phyloP scores from a whole-genome alignment of 2,888 invertebrate species.

The Spialia ferax region DNA sequence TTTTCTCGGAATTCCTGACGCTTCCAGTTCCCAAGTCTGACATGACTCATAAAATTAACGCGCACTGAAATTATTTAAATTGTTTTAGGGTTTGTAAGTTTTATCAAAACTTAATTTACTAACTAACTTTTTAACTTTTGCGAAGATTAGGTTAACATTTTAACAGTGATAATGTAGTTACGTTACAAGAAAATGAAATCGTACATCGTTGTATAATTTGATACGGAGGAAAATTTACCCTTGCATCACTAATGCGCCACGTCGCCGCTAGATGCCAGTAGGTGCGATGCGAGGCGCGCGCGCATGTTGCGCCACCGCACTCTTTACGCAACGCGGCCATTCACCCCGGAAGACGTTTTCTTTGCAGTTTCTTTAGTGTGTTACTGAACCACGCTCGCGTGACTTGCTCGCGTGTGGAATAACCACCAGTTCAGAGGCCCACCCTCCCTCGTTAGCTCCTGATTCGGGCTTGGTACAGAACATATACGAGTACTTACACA shows the following conservation, averaged over 20 bases:
- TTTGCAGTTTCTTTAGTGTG: conserved; percentile 83
- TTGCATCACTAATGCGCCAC: conserved; percentile 12
- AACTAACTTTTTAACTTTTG: too few species aligned
- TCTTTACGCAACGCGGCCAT: conserved; percentile 84
- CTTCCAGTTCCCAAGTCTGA: not conserved
- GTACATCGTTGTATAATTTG: not conserved
- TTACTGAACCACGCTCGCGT: conserved; percentile 81
- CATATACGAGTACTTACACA: not conserved
- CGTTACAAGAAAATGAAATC: too few species aligned
- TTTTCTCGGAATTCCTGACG: not conserved
- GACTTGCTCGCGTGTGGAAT: conserved; percentile 74
- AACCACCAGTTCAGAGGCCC: conserved; percentile 56
- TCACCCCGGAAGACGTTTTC: conserved; percentile 86
- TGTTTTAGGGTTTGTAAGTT: too few species aligned
- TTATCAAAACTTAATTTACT: too few species aligned
- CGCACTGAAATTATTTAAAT: not conserved
- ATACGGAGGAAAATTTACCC: conserved; percentile 12
- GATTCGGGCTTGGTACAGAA: conserved; percentile 1
- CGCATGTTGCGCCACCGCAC: conserved; percentile 71
- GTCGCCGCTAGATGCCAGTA: conserved; percentile 63
- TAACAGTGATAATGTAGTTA: too few species aligned
- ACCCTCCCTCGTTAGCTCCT: conserved; percentile 53
- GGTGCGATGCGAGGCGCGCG: conserved; percentile 57
- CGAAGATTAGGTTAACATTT: too few species aligned
- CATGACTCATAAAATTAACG: not conserved